Evolutionary conservation across 1,140 invertebrate species (phyloP), one percentile per base, ranked within the genome.

Genomic region (Drosophila persimilis): DNA sequence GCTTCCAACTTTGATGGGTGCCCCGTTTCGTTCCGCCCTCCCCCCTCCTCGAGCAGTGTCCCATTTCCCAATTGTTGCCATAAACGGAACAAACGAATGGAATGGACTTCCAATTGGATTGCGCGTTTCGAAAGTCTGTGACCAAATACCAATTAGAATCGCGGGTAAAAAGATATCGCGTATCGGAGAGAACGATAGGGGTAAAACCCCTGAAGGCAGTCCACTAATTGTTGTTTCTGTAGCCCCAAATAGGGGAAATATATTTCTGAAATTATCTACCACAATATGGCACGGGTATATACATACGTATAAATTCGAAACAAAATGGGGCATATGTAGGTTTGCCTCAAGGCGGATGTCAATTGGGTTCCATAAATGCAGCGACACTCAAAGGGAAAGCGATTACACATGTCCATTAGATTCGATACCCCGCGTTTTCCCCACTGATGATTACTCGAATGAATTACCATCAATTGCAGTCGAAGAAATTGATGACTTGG

Each of bases 401-500:
- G 41, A 17, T 24, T 62, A 50, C 11, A 39, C n/a, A 69, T 57
- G 57, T 57, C 51, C 52, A 69, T 69, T 69, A 35, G 66, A 50
- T 67, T 20, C 20, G 65, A 8, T 9, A 3, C 3, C 29, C 31
- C 31, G 35, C 35, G 11, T 35, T 35, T 35, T 9, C 50, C 46
- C 62, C 26, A 29, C 17, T 51, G 24, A 48, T 45, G 46, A 57
- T 69, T 67, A 69, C 8, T 57, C 63, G 63, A 50, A 35, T 43
- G 22, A 43, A 43, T 45, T 67, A 69, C 55, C 65, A 69, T 13
- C 65, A 67, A 69, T 69, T 62, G 50, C 39, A 43, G 50, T 39
- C 43, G 17, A 15, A 41, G 24, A 45, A 69, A 67, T 69, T 64
- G 63, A 69, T 69, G 51, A 57, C 35, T 69, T 69, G 50, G 63